Evolutionary conservation across 1,140 invertebrate species (phyloP), one percentile per base, ranked within the genome.

Genomic region (Hycleus phaleratus): DNA sequence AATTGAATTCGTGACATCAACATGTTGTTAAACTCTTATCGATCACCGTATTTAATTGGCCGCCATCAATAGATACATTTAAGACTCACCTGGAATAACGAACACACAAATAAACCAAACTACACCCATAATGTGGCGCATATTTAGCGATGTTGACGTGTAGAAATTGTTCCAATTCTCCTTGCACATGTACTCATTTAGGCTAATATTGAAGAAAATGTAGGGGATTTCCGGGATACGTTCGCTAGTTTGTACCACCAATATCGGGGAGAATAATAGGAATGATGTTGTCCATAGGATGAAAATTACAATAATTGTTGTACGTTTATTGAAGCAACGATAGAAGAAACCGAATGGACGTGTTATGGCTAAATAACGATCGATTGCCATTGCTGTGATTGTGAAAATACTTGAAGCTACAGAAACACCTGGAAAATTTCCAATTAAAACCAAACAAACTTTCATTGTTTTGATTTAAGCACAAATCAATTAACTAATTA

Each of bases 361-460:
- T 42, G 84, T 80, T 61, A 90, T 89, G 5, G 87, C 87, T 43
- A 89, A 70, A 64, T 84, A 87, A 38, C 88, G 76, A 68, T 90
- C 87, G 18, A 90, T 76, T 38, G 86, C 86, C 83, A 90, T 86
- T 0, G 85, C 84, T 0, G 84, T 85, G 54, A 90, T 87, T 1
- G 87, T 89, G 71, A 88, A 88, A 26, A 90, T 83, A 60, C 85
- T 87, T 2, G 85, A 84, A 1, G 84, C 83, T 1, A 90, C 87
- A 7, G 86, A 81, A 5, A 89, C 84, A 42, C 86, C 87, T 90
- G 74, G 6, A 72, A 53, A 58, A 63, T 18, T 18, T 18, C 1
- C 18, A 18, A 18, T 18, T 18, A 18, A 18, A 18, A 18, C 18
- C 18, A 18, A 18, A 18, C 1, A 18, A 18, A 18, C 18, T 18